Evolutionary conservation across 2,797 vertebrate genomes (phyloP), one percentile per base, ranked within the genome.

Genomic region (Poeciliopsis infans): DNA sequence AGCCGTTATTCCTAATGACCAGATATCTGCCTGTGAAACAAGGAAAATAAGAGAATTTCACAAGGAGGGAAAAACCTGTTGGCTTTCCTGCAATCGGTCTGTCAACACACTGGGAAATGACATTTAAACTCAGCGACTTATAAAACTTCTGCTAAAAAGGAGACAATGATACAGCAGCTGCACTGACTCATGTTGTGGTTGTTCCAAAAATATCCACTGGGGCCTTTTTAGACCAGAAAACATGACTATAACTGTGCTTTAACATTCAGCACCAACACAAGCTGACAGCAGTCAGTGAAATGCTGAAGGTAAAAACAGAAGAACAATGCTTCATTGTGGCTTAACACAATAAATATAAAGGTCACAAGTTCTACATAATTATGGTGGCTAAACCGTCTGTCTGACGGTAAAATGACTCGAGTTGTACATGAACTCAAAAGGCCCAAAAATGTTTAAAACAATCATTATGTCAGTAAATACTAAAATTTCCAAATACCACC

Each of bases 1-100:
- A 1, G 98, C 98, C 0, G 98, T 99, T 90, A 99, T 99, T 80
- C 98, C 98, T 88, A 99, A 90, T 1, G 98, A 99, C 98, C 98
- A 99, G 94, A 99, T 98, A 91, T 99, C 98, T 75, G 98, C 98
- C 98, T 99, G 96, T 55, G 93, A 82, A 80, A 90, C 64, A 85
- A 79, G 71, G 31, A 16, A 61, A 45, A 53, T 0, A 36, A 13
- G 8, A 66, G 11, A 20, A 1, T 84, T 25, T 78, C 45, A 72
- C 2, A 28, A 73, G 71, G 79, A 47, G 28, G 75, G 53, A 45
- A 81, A 31, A 77, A 71, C 68, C 10, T 76, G 33, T 59, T 18
- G 75, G 7, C 18, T 23, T 7, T 6, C 8, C 47, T 46, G 76
- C 25, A 75, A 76, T 84, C 28, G 76, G 41, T 61, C 25, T 6